phyloP scores from a whole-genome alignment of 92 coral and sea anemone species.

The Porites cylindrica region DNA sequence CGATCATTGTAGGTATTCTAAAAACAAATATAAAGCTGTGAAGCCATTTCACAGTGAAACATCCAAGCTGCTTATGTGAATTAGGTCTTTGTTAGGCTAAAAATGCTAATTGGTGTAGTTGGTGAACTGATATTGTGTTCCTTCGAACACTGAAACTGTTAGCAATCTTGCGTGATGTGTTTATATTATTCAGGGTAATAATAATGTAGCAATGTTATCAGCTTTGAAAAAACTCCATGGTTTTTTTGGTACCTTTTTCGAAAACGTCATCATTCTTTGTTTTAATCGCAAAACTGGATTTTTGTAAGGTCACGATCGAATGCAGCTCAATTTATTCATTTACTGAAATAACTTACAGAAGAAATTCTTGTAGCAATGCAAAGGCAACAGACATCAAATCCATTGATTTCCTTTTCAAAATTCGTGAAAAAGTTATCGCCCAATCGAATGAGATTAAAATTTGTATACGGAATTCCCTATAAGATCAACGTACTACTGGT shows the following conservation, averaged over 20 bases:
- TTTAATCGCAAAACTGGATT: no score
- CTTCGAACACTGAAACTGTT: neutral
- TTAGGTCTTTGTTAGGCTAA: neutral
- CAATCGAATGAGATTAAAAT: no score
- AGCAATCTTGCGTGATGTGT: neutral
- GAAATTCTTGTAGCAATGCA: no score
- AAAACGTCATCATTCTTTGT: no score
- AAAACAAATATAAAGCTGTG: neutral
- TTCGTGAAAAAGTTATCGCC: no score
- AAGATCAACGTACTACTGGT: neutral
- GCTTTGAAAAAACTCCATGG: no score
- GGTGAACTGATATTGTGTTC: neutral
- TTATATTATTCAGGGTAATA: neutral
- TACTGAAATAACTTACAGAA: no score
- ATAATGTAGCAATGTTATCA: neutral
- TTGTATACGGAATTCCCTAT: neutral
- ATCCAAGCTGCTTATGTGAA: neutral
- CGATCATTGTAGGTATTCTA: neutral
- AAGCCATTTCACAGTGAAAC: constrained; percentile 2
- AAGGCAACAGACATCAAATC: no score
- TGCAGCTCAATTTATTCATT: no score
- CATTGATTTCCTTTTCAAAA: no score
- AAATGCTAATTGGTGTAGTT: constrained; percentile 29
- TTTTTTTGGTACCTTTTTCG: no score
- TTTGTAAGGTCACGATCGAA: no score